phyloP scores from a whole-genome alignment of 2,113 vertebrate species.

The Cyanistes caeruleus region DNA sequence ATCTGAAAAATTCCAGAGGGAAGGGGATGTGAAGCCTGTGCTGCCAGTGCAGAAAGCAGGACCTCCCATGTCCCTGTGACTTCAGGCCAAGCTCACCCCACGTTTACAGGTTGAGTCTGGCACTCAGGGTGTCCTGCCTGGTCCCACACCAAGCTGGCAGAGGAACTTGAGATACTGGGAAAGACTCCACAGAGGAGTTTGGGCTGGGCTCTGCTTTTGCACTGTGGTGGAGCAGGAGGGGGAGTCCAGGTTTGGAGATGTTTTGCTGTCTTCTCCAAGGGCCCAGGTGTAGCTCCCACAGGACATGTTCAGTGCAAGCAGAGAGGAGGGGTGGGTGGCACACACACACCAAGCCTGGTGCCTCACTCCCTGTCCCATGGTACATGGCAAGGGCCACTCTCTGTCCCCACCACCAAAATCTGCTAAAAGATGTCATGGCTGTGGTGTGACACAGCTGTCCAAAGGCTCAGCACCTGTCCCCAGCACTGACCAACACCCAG shows the following conservation, averaged over 20 bases:
- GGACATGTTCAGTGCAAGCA: neutral
- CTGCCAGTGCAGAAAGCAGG: neutral
- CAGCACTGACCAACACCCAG: neutral
- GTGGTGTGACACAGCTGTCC: neutral
- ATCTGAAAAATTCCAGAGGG: neutral
- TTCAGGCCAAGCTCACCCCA: neutral
- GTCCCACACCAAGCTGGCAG: neutral
- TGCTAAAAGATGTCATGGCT: neutral
- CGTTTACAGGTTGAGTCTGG: neutral
- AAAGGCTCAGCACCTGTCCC: neutral
- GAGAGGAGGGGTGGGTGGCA: neutral
- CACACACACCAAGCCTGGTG: neutral
- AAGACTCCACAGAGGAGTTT: neutral
- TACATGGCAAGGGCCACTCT: neutral
- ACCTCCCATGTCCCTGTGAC: neutral
- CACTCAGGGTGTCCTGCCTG: neutral
- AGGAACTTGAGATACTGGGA: neutral
- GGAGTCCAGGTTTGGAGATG: constrained; percentile 62
- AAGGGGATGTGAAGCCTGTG: neutral
- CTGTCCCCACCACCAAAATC: neutral
- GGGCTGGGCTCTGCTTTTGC: neutral
- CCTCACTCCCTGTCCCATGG: neutral
- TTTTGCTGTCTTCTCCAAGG: constrained; percentile 84
- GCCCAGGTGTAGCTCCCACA: constrained; percentile 67
- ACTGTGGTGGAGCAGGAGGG: neutral